These are phyloP conservation scores for Synergus itoensis DNA, from an alignment of 2,888 invertebrate genomes.

Conservation along the genomic window DNA sequence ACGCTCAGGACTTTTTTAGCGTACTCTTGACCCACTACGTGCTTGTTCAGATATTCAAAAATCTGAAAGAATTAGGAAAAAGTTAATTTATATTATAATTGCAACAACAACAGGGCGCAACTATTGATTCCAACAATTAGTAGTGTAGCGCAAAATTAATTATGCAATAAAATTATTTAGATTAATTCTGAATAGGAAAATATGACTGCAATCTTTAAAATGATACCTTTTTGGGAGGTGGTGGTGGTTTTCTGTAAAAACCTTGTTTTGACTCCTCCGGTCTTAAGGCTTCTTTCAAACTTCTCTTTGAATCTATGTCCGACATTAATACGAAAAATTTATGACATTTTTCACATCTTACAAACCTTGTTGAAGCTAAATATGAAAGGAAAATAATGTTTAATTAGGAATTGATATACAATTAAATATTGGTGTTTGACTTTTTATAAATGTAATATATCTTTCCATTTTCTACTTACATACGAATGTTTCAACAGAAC, in stretches of 20 bases:
- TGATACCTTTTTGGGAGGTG: constrained; percentile 91
- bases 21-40: constrained; percentile 97
- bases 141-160: background rate
- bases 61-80: constrained; percentile 81
- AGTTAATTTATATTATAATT: background rate
- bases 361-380: constrained; percentile 92
- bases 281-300: constrained; percentile 85
- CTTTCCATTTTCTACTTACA: constrained; percentile 80
- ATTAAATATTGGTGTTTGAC: background rate
- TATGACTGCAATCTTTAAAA: constrained; percentile 15
- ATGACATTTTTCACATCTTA: constrained; percentile 98
- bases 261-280: constrained; percentile 85
- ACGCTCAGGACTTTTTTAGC: constrained; percentile 99
- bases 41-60: constrained; percentile 96
- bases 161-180: background rate
- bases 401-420: background rate
- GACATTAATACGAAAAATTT: constrained; percentile 98
- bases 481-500: constrained; percentile 97
- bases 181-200: constrained; percentile 13
- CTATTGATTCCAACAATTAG: background rate
- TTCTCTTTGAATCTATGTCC: constrained; percentile 94
- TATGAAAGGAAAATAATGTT: constrained; percentile 39
- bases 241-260: constrained; percentile 91
- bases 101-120: background rate
- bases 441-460: constrained; percentile 7